Conservation (phyloP, 2,113 vertebrate species). For the Microtus oregoni region DNA sequence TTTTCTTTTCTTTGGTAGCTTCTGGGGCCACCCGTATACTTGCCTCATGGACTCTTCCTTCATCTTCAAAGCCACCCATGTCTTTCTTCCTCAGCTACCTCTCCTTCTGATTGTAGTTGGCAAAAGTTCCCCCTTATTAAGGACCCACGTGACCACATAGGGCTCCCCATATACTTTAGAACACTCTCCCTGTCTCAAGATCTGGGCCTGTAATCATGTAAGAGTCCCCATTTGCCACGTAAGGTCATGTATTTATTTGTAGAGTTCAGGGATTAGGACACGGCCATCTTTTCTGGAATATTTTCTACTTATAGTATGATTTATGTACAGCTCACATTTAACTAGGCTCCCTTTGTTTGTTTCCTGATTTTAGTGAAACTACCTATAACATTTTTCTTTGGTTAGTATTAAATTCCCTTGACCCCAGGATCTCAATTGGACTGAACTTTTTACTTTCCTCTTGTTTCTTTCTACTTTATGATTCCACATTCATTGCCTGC, state of each 20-base stretch:
- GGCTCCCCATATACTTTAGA: not conserved
- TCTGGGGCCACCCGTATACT: not conserved
- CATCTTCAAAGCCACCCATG: not conserved
- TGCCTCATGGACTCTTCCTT: not conserved
- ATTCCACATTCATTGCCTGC: not conserved
- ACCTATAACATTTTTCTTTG: not conserved
- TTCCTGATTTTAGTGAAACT: not conserved
- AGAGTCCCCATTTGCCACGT: not conserved
- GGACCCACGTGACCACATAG: not conserved
- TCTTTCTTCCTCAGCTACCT: not conserved
- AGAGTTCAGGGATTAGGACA: not conserved
- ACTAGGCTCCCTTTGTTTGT: not conserved
- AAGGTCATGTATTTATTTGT: not conserved
- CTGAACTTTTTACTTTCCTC: not conserved
- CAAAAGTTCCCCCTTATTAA: not conserved
- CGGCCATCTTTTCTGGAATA: not conserved
- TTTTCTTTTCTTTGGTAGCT: not conserved
- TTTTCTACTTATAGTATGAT: not conserved
- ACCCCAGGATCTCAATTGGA: not conserved
- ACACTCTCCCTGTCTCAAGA: not conserved
- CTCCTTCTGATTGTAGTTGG: not conserved
- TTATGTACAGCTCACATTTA: constrained; percentile 22
- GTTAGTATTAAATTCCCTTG: not conserved
- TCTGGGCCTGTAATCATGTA: not conserved
- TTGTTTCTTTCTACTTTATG: not conserved